phyloP scores from a whole-genome alignment of 2,797 vertebrate genomes.

The Spondyliosoma cantharus region DNA sequence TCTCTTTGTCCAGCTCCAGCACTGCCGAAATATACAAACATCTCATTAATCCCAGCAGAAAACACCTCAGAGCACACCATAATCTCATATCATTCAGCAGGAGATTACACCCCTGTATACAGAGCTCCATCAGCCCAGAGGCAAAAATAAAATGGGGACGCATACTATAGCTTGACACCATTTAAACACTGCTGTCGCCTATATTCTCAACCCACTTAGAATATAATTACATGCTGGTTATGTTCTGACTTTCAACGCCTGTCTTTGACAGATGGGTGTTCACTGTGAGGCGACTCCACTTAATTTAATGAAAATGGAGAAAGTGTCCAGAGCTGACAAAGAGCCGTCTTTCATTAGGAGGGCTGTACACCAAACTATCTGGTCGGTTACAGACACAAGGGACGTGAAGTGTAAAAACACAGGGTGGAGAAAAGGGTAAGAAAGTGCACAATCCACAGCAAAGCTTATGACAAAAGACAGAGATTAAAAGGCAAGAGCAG shows the following conservation, averaged over 20 bases:
- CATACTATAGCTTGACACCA: slow-evolving; percentile 7
- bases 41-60: slow-evolving; percentile 50
- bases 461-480: slow-evolving; percentile 4
- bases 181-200: slow-evolving; percentile 35
- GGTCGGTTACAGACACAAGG: slow-evolving; percentile 9
- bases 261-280: slow-evolving; percentile 11
- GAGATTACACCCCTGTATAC: not conserved
- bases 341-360: slow-evolving; percentile 9
- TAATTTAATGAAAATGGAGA: slow-evolving; percentile 14
- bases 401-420: not conserved
- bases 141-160: slow-evolving; percentile 33
- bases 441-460: not conserved
- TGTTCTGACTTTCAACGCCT: slow-evolving; percentile 28
- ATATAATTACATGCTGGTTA: slow-evolving; percentile 22
- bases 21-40: slow-evolving; percentile 74
- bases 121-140: not conserved
- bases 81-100: slow-evolving; percentile 9
- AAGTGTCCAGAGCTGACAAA: slow-evolving; percentile 7
- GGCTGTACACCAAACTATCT: not conserved
- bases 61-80: slow-evolving; percentile 5
- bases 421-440: not conserved
- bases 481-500: slow-evolving; percentile 41
- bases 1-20: slow-evolving; percentile 78
- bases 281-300: slow-evolving; percentile 13
- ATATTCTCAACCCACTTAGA: not conserved